Evolutionary conservation across 1,140 invertebrate genomes (phyloP).

Genomic region (Piezodorus guildinii): DNA sequence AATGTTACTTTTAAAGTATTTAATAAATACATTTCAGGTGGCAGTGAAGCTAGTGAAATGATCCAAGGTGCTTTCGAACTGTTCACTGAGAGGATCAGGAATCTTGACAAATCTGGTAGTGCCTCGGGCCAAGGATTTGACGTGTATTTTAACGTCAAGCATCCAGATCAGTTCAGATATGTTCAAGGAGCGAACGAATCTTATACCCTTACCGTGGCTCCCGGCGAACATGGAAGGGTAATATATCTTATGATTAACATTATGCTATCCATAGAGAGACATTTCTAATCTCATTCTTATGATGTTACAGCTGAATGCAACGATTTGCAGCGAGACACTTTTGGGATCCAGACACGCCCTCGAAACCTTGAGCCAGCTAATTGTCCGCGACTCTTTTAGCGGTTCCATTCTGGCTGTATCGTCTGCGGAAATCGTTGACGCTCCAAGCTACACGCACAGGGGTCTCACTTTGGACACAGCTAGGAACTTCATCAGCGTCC

Average conservation of each 20-base stretch:
- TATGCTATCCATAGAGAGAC: background rate
- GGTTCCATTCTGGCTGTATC: slow-evolving; percentile 46
- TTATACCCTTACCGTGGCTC: slow-evolving; percentile 45
- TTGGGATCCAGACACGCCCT: slow-evolving; percentile 63
- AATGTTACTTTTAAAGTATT: too few species aligned
- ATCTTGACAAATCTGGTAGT: background rate
- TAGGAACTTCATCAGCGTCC: slow-evolving; percentile 56
- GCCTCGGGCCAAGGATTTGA: slow-evolving; percentile 23
- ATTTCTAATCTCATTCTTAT: slow-evolving; percentile 1
- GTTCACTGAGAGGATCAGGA: background rate
- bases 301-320: slow-evolving; percentile 39
- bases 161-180: slow-evolving; percentile 35
- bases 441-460: slow-evolving; percentile 59
- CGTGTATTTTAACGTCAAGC: slow-evolving; percentile 31
- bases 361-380: slow-evolving; percentile 66
- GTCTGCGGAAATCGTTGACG: slow-evolving; percentile 49
- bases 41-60: slow-evolving; percentile 26
- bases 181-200: slow-evolving; percentile 53
- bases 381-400: slow-evolving; percentile 54
- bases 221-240: slow-evolving; percentile 39
- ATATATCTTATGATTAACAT: background rate
- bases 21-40: slow-evolving; percentile 28
- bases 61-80: slow-evolving; percentile 16
- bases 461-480: slow-evolving; percentile 66
- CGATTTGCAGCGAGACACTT: slow-evolving; percentile 48